Evolutionary conservation across 1,140 invertebrate genomes (phyloP).

Genomic region (Oncopodura yosiiana): DNA sequence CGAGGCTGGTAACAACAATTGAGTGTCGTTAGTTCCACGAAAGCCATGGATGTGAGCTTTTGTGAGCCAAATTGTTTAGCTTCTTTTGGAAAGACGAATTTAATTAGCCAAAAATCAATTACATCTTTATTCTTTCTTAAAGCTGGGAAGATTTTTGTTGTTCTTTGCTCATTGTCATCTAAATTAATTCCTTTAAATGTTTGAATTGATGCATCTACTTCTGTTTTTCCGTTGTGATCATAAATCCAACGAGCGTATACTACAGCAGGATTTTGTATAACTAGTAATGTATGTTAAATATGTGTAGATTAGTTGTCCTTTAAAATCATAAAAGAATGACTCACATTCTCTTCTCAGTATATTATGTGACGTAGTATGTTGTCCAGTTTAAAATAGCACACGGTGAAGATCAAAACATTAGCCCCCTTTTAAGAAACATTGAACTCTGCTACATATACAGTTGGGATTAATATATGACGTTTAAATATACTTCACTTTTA

Average conservation of each 20-base stretch:
- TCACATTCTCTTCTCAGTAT: no score
- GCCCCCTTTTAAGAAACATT: no score
- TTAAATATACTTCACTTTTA: no score
- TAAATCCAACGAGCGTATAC: conserved; percentile 12
- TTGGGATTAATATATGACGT: no score
- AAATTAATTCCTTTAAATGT: conserved; percentile 12
- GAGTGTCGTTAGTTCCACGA: conserved; percentile 25
- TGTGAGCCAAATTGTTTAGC: conserved; percentile 11
- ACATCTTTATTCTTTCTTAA: conserved; percentile 14
- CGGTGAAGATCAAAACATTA: no score
- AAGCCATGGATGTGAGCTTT: conserved; percentile 8
- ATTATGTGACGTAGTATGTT: no score
- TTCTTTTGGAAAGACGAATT: conserved; percentile 18
- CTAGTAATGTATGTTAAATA: no score
- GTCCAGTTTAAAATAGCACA: no score
- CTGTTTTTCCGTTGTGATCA: background rate
- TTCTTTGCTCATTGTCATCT: conserved; percentile 6
- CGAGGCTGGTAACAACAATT: conserved; percentile 5
- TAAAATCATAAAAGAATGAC: no score
- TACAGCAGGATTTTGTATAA: background rate
- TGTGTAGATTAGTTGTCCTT: no score
- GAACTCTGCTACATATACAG: no score
- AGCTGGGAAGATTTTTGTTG: conserved; percentile 1
- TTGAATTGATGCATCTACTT: background rate
- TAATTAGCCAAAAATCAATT: conserved; percentile 22